Conservation (phyloP, 1,140 invertebrate species). For the Hormaphis cornu region DNA sequence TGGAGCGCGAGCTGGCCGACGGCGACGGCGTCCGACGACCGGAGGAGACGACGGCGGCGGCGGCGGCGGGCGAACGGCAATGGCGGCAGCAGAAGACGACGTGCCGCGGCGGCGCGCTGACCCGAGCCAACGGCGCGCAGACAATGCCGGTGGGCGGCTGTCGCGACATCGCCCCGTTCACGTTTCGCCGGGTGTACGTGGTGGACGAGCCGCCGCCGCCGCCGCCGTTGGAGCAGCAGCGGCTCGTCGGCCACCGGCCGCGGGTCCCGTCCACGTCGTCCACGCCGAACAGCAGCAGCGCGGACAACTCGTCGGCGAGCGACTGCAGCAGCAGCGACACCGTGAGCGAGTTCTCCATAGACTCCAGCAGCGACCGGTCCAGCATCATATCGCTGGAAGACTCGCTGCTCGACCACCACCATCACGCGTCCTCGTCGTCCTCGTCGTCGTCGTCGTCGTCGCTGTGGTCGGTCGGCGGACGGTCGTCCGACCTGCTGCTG, state of each 20-base stretch:
- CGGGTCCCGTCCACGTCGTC: slow-evolving; percentile 33
- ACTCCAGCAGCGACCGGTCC: slow-evolving; percentile 49
- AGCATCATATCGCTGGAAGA: slow-evolving; percentile 50
- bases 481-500: background rate
- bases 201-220: slow-evolving; percentile 41
- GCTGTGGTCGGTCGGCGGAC: background rate
- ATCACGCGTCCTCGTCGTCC: slow-evolving; percentile 33
- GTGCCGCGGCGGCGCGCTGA: background rate
- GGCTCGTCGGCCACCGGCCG: background rate
- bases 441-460: slow-evolving; percentile 36
- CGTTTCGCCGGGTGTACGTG: slow-evolving; percentile 47
- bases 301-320: slow-evolving; percentile 43
- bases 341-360: slow-evolving; percentile 50
- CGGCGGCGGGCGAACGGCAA: background rate
- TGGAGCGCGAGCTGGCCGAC: slow-evolving; percentile 36
- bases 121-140: slow-evolving; percentile 7
- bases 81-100: background rate
- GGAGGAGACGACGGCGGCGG: background rate
- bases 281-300: slow-evolving; percentile 35
- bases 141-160: slow-evolving; percentile 44
- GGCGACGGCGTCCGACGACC: background rate
- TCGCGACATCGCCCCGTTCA: slow-evolving; percentile 39
- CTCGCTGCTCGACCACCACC: slow-evolving; percentile 42
- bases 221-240: background rate
- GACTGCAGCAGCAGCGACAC: slow-evolving; percentile 49